These are phyloP conservation scores for Orientallactaga bullata DNA, from an alignment of 2,113 vertebrate genomes.

Conservation along the genomic window DNA sequence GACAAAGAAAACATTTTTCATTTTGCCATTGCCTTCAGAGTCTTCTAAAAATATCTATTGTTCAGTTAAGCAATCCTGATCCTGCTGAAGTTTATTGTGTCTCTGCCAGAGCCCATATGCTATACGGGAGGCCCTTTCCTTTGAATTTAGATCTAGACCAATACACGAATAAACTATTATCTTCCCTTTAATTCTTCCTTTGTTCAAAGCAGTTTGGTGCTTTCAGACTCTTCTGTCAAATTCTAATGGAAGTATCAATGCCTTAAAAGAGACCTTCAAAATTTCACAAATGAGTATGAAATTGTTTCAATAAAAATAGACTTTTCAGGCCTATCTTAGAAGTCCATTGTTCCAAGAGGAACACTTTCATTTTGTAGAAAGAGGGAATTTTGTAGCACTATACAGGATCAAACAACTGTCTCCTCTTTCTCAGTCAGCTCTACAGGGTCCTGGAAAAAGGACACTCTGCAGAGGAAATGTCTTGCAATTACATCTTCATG, in stretches of 20 bases:
- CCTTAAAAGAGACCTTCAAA: not conserved
- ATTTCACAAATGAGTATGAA: not conserved
- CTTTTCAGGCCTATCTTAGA: not conserved
- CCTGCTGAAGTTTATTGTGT: not conserved
- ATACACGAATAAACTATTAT: not conserved
- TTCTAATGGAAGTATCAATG: not conserved
- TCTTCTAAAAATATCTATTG: not conserved
- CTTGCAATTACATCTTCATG: no score
- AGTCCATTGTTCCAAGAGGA: not conserved
- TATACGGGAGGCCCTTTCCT: not conserved
- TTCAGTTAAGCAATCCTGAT: not conserved
- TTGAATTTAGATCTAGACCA: not conserved
- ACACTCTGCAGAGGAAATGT: no score
- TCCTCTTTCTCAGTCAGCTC: not conserved
- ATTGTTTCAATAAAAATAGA: not conserved
- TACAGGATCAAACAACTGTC: not conserved
- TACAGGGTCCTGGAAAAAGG: no score
- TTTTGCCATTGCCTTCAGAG: not conserved
- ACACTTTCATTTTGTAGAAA: not conserved
- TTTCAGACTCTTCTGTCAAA: not conserved
- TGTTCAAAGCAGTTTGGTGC: not conserved
- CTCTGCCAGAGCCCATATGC: not conserved
- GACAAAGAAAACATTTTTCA: not conserved
- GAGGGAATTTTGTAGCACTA: not conserved
- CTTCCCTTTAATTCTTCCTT: constrained; percentile 31